A percentile compares a stretch with the other conserved stretches of the same genome.
These are phyloP conservation scores for Wiebesia pumilae DNA, from an alignment of 1,140 invertebrate genomes.

Conservation along the genomic window DNA sequence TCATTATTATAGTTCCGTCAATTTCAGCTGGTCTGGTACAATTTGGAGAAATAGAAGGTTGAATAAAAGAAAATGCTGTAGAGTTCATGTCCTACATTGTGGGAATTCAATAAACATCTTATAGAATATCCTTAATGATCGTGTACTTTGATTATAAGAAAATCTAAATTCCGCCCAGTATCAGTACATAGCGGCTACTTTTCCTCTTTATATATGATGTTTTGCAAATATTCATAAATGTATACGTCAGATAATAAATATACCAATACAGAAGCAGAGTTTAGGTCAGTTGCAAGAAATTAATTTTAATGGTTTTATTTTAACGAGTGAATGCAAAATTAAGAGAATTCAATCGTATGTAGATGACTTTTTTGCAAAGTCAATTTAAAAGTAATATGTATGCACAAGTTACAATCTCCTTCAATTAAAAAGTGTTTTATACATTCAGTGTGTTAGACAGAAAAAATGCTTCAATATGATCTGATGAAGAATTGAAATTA, in stretches of 20 bases:
- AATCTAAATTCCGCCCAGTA: conserved; percentile 24
- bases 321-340: background rate
- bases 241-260: background rate
- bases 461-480: background rate
- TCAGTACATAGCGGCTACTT: background rate
- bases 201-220: too few species aligned
- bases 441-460: background rate
- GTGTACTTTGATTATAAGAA: background rate
- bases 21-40: conserved; percentile 11
- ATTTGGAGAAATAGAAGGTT: conserved; percentile 41
- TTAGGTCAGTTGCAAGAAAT: background rate
- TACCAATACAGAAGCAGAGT: background rate
- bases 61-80: conserved; percentile 3
- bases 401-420: background rate
- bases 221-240: too few species aligned
- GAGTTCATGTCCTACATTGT: conserved; percentile 41
- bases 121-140: conserved; percentile 16
- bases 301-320: background rate
- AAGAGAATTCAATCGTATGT: background rate
- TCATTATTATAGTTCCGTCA: conserved; percentile 39
- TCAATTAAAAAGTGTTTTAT: conserved; percentile 8
- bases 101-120: conserved; percentile 45
- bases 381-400: conserved; percentile 13
- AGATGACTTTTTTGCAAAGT: background rate
- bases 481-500: too few species aligned